Base-by-base conservation (phyloP, 53 echinoderm and acorn worm genomes). In the Stichopus horrens region DNA sequence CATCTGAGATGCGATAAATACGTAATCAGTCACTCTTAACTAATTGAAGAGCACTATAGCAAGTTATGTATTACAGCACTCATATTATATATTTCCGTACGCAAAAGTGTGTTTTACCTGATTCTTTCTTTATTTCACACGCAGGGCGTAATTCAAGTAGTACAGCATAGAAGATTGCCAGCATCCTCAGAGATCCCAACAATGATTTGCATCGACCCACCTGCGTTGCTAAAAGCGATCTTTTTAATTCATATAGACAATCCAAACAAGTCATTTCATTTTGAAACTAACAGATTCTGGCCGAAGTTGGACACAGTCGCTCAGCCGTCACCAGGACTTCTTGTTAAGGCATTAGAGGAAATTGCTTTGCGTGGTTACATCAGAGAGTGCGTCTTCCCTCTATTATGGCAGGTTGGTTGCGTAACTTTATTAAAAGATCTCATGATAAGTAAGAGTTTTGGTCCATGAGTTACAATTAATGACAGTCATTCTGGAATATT, bases 251-350 rank as follows among this genome's bases (percentile, higher is more conserved):
- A 97, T 66, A 90, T 97, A 60, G 94, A 94, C 57, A 91, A 93
- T 74, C 92, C 89, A 20, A 92, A 92, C 66, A 92, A 94, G 54
- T 90, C 93, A 52, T 97, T 97, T 86, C 90, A 92, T 18, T 97
- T 97, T 76, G 93, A 97, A 84, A 88, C 92, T 23, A 95, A 95
- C 74, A 79, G 94, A 21, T 97, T 97, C 90, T 97, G 98, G 98
- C 98, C 98, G 20, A 97, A 97, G 57, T 82, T 79, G 0, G 86
- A 86, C 8, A 81, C 83, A 54, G 86, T 73, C 10, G 92, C 82
- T 83, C 93, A 94, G 79, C 98, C 98, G 7, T 90, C 92, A 54
- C 95, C 98, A 8, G 75, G 90, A 53, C 76, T 94, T 5, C 91
- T 97, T 19, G 98, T 97, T 5, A 94, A 92, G 73, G 98, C 95